These are phyloP conservation scores for Turdus rufiventris DNA, from an alignment of 2,113 vertebrate genomes.

Conservation along the genomic window DNA sequence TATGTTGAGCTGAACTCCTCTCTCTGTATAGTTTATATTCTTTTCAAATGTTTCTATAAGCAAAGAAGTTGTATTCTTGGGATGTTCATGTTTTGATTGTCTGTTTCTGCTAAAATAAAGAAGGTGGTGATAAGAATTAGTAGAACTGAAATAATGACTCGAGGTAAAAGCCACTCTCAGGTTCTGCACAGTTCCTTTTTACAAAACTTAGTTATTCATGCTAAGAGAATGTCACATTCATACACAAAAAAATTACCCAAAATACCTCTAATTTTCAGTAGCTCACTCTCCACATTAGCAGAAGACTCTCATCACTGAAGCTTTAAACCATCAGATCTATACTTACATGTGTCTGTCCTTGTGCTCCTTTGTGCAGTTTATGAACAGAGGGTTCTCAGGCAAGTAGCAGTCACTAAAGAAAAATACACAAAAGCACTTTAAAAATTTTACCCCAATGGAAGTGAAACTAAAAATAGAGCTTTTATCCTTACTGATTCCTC, in stretches of 20 bases:
- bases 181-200: neutral
- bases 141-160: neutral
- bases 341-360: slow-evolving; percentile 51
- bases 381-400: slow-evolving; percentile 78
- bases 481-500: neutral
- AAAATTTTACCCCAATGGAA: neutral
- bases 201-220: neutral
- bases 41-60: neutral
- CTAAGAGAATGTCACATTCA: neutral
- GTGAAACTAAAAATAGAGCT: neutral
- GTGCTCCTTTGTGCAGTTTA: slow-evolving; percentile 55
- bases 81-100: slow-evolving; percentile 12
- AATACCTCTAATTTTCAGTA: neutral
- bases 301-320: neutral
- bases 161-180: neutral
- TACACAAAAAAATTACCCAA: neutral
- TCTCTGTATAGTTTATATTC: slow-evolving; percentile 60
- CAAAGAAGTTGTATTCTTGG: slow-evolving; percentile 29
- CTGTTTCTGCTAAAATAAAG: slow-evolving; percentile 37
- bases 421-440: neutral
- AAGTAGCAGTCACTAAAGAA: slow-evolving; percentile 69
- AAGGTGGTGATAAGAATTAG: neutral
- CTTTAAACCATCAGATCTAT: neutral
- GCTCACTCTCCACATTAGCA: neutral
- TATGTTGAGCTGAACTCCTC: slow-evolving; percentile 70